phyloP scores from a whole-genome alignment of 2,888 invertebrate genomes.

The Globia sparganii region DNA sequence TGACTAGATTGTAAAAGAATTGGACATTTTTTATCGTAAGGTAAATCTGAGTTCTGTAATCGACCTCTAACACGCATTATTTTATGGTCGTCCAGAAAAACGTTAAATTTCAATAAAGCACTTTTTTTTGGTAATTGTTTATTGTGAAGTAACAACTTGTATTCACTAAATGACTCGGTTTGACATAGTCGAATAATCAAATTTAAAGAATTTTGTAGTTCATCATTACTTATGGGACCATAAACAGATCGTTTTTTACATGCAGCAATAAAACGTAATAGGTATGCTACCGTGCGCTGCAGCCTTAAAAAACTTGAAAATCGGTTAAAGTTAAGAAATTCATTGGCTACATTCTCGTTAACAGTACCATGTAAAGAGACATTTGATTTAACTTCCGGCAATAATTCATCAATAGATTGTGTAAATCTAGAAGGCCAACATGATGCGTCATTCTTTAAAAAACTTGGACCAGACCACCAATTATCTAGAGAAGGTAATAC shows the following conservation, averaged over 20 bases:
- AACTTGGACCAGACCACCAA: conserved; percentile 17
- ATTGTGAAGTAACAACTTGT: too few relatives aligned
- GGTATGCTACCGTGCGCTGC: background rate
- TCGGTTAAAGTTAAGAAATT: conserved; percentile 1
- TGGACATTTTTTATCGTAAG: too few relatives aligned
- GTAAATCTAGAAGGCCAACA: conserved; percentile 21
- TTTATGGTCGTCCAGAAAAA: too few relatives aligned
- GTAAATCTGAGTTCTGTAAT: too few relatives aligned
- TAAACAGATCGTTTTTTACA: background rate
- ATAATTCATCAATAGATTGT: background rate
- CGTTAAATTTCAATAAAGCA: too few relatives aligned
- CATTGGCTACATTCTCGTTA: background rate
- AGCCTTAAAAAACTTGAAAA: background rate
- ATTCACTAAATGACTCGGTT: too few relatives aligned
- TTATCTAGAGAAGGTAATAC: background rate
- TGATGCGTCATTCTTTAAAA: conserved; percentile 9
- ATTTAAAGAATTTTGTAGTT: too few relatives aligned
- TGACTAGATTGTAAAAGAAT: too few relatives aligned
- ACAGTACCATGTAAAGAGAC: background rate
- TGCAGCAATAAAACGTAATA: background rate
- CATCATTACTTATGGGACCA: background rate
- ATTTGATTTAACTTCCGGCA: conserved; percentile 17
- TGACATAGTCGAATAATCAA: too few relatives aligned
- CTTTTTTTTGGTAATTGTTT: too few relatives aligned
- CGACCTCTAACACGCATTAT: too few relatives aligned